Percentiles rank a stretch among this genome's conserved stretches.
These are phyloP conservation scores for Macaca fascicularis DNA, from an alignment of 2,113 vertebrate species.

Conservation along the genomic window DNA sequence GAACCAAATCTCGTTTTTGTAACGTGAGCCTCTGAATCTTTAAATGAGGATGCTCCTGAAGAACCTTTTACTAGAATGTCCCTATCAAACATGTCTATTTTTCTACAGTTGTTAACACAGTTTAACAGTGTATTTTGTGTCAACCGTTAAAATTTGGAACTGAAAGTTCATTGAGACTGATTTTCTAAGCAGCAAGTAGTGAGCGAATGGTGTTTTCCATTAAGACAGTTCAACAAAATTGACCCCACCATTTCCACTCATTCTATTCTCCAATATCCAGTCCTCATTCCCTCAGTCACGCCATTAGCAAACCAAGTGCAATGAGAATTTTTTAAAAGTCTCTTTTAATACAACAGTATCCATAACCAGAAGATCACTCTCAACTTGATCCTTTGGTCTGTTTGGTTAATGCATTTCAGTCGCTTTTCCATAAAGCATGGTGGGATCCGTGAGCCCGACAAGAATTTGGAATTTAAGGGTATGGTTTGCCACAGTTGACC, in stretches of 20 bases:
- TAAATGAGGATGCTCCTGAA: slow-evolving; percentile 74
- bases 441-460: background rate
- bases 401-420: background rate
- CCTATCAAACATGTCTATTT: slow-evolving; percentile 88
- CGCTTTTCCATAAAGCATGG: background rate
- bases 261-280: background rate
- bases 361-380: background rate
- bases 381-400: background rate
- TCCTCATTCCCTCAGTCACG: background rate
- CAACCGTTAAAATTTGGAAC: slow-evolving; percentile 82
- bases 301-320: slow-evolving; percentile 8
- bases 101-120: slow-evolving; percentile 85
- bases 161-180: slow-evolving; percentile 82
- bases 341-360: background rate
- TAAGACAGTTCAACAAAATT: slow-evolving; percentile 33
- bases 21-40: slow-evolving; percentile 82
- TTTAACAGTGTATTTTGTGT: slow-evolving; percentile 88
- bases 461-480: background rate
- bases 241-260: slow-evolving; percentile 8
- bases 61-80: slow-evolving; percentile 86
- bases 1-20: slow-evolving; percentile 84
- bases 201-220: slow-evolving; percentile 80
- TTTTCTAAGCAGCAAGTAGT: slow-evolving; percentile 83
- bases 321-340: background rate
- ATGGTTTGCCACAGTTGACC: background rate